A percentile compares a stretch with the other conserved stretches of the same genome.
Conservation (phyloP, 1,140 invertebrate species). For the Orchesella cincta region DNA sequence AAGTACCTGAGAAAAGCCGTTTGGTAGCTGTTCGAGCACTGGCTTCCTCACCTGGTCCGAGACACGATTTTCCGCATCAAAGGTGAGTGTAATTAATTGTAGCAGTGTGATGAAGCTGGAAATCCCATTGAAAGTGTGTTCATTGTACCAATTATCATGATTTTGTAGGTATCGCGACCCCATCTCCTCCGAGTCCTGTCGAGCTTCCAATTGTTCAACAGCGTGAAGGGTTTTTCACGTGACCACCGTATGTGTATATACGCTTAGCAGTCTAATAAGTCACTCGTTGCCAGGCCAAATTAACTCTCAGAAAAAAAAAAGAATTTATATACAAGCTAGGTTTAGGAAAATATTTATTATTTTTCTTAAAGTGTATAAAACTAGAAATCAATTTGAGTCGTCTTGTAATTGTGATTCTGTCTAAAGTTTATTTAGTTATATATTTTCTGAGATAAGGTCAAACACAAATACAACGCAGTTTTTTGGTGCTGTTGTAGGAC, state of each 20-base stretch:
- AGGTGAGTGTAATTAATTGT: not conserved
- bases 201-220: slow-evolving; percentile 48
- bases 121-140: not conserved
- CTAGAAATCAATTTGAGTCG: not conserved
- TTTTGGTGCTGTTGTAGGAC: slow-evolving; percentile 10
- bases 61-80: slow-evolving; percentile 10
- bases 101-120: too few relatives aligned
- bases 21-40: slow-evolving; percentile 45
- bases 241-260: slow-evolving; percentile 22
- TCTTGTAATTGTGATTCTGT: slow-evolving; percentile 18
- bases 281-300: slow-evolving; percentile 15
- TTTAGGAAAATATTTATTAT: too few relatives aligned
- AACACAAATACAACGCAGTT: not conserved
- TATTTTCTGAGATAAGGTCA: not conserved
- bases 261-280: slow-evolving; percentile 8
- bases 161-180: slow-evolving; percentile 42
- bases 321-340: not conserved
- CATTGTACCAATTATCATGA: too few relatives aligned
- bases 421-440: not conserved
- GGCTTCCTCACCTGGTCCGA: slow-evolving; percentile 33
- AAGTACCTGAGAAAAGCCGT: slow-evolving; percentile 47
- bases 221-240: slow-evolving; percentile 49
- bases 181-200: slow-evolving; percentile 48
- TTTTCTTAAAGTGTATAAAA: too few relatives aligned
- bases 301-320: not conserved